Conservation (phyloP, 2,888 invertebrate species). For the Cepaea hortensis region DNA sequence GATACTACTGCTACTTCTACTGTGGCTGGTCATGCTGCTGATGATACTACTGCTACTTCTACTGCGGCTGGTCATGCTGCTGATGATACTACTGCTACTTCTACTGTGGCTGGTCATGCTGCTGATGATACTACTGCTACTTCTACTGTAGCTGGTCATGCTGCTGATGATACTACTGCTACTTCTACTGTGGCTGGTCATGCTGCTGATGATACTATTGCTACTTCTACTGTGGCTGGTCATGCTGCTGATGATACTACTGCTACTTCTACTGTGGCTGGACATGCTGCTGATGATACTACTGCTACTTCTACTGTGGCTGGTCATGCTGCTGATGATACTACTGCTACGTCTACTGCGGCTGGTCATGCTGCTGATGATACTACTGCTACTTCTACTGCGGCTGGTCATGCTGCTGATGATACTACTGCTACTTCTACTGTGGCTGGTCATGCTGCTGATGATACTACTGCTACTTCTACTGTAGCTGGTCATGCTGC, state of each 20-base stretch:
- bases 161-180: constrained; percentile 57
- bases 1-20: constrained; percentile 67
- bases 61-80: too few species aligned
- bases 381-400: constrained; percentile 69
- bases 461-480: constrained; percentile 65
- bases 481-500: too few species aligned
- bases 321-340: too few species aligned
- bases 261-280: constrained; percentile 67
- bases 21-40: too few species aligned
- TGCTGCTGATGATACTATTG: constrained; percentile 54
- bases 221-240: constrained; percentile 60
- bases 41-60: constrained; percentile 65
- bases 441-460: too few species aligned
- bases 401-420: too few species aligned
- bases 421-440: constrained; percentile 67
- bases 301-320: constrained; percentile 70
- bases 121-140: constrained; percentile 59
- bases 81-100: constrained; percentile 63
- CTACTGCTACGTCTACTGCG: constrained; percentile 68
- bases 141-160: constrained; percentile 51
- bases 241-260: constrained; percentile 36
- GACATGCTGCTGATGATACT: too few species aligned
- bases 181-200: constrained; percentile 56
- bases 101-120: too few species aligned
- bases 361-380: too few species aligned